A percentile compares a stretch with the other conserved stretches of the same genome.
phyloP scores from a whole-genome alignment of 2,888 invertebrate species.

The Eurytoma californica region DNA sequence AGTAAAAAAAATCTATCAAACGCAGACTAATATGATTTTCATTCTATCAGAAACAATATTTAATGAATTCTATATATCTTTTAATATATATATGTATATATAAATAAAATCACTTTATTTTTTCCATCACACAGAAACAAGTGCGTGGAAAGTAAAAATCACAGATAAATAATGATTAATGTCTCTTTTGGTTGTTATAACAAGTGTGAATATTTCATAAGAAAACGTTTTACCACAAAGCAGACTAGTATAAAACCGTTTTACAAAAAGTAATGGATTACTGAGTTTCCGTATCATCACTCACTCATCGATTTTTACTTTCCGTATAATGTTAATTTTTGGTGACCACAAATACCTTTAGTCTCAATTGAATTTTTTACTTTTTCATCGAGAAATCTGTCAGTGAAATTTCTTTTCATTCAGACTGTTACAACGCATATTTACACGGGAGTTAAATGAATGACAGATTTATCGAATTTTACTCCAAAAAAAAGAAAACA shows the following conservation, averaged over 20 bases:
- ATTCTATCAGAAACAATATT: constrained; percentile 20
- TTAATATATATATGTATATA: constrained; percentile 17
- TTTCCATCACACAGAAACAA: constrained; percentile 42
- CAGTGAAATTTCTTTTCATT: constrained; percentile 42
- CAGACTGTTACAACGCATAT: constrained; percentile 43
- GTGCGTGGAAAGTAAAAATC: constrained; percentile 56
- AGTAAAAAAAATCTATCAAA: constrained; percentile 42
- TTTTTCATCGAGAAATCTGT: constrained; percentile 41
- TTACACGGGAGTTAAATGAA: constrained; percentile 39
- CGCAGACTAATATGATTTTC: constrained; percentile 25
- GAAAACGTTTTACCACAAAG: constrained; percentile 45
- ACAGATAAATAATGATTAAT: constrained; percentile 55
- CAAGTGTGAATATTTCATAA: constrained; percentile 42
- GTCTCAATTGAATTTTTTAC: neutral
- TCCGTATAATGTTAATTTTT: constrained; percentile 25
- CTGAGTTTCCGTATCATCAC: constrained; percentile 17
- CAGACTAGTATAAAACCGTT: constrained; percentile 55
- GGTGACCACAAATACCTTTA: constrained; percentile 18
- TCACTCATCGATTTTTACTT: constrained; percentile 37
- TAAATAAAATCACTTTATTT: constrained; percentile 52
- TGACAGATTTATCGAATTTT: constrained; percentile 44
- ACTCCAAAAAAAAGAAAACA: neutral
- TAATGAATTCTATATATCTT: constrained; percentile 32
- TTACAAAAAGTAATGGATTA: constrained; percentile 48
- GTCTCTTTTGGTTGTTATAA: constrained; percentile 49